These are phyloP conservation scores for Arctopsyche grandis DNA, from an alignment of 1,140 invertebrate species.

Conservation along the genomic window DNA sequence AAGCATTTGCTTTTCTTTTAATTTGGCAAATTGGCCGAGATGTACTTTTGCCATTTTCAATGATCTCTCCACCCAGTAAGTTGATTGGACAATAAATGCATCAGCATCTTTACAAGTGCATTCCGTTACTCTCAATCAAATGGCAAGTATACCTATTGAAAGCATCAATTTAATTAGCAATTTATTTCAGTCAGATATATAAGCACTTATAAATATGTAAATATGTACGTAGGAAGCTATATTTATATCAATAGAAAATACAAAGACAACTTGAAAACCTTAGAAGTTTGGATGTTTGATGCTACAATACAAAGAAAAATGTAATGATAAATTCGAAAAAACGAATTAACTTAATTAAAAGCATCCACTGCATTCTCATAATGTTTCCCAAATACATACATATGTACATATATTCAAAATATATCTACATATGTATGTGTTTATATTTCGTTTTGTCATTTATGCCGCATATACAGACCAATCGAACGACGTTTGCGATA, in stretches of 20 bases:
- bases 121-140: slow-evolving; percentile 25
- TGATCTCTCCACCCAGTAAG: slow-evolving; percentile 11
- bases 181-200: slow-evolving; percentile 4
- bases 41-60: neutral
- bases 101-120: slow-evolving; percentile 36
- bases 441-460: neutral
- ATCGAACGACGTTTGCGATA: neutral
- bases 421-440: too few relatives aligned
- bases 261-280: too few relatives aligned
- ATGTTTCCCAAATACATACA: too few relatives aligned
- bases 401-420: too few relatives aligned
- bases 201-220: neutral
- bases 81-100: slow-evolving; percentile 40
- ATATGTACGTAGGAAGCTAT: too few relatives aligned
- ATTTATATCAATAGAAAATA: too few relatives aligned
- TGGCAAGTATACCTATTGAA: neutral
- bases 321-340: too few relatives aligned
- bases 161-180: slow-evolving; percentile 24
- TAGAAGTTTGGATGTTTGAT: too few relatives aligned
- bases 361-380: too few relatives aligned
- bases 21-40: slow-evolving; percentile 34
- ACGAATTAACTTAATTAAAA: too few relatives aligned
- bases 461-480: neutral
- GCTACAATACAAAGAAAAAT: too few relatives aligned
- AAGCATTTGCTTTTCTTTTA: slow-evolving; percentile 28